Evolutionary conservation across 2,113 vertebrate genomes (phyloP), one percentile per base, ranked within the genome.

Genomic region (Dasyprocta punctata): DNA sequence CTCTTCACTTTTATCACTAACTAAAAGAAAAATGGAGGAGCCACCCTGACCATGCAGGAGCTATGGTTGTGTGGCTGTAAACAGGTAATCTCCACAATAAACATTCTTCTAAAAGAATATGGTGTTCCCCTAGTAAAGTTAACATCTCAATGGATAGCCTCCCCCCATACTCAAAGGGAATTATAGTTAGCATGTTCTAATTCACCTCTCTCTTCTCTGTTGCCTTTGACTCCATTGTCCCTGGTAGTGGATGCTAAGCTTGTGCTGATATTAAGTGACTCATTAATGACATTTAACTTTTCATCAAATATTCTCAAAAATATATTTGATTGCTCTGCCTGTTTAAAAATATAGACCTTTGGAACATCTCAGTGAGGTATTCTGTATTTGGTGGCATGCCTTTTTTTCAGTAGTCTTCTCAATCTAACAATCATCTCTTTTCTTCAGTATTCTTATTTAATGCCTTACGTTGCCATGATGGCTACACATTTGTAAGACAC

Each of bases 41-140:
- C 3, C 10, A 0, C 36, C 6, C 2, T 47, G 30, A 71, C 69
- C 47, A 26, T 14, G 13, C 9, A 38, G 33, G n/a, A 41, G 7
- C 36, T 61, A 3, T 7, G 63, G 7, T 0, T 11, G 1, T 2
- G 1, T n/a, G 61, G 17, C 17, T 22, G 17, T 63, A 61, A 13
- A 33, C 12, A 77, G 61, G 19, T 17, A 8, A 19, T 41, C 20
- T 7, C 77, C 19, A 60, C 13, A 41, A 38, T 30, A 81, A 84
- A 87, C 33, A 11, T 33, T 93, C 49, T 61, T 69, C n/a, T 30
- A 7, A 90, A 44, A 77, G 22, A 17, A 22, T 11, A 65, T 1
- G 5, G 5, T 73, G 22, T 71, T 71, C 10, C 1, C 36, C 26
- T 65, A 58, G 41, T 44, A 84, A 93, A 73, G 6, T 16, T 20